Evolutionary conservation across 2,113 vertebrate species (phyloP).

Genomic region (cattle (Bos taurus)): DNA sequence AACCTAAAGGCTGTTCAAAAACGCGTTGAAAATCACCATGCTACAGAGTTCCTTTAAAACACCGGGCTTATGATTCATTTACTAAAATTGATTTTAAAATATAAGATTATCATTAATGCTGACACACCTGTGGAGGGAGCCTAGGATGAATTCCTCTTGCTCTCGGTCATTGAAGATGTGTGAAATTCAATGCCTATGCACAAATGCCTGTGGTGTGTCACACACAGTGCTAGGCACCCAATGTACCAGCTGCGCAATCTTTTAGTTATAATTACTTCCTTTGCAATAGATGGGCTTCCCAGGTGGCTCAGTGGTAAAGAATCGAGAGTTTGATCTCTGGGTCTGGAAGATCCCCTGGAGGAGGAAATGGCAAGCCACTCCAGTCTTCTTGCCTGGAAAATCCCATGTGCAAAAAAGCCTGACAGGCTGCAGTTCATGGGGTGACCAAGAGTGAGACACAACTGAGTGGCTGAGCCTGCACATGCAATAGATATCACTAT

Average conservation of each 20-base stretch:
- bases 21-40: not conserved
- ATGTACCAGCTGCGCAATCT: not conserved
- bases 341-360: not conserved
- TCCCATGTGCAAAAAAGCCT: not conserved
- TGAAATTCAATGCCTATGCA: not conserved
- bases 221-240: not conserved
- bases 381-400: not conserved
- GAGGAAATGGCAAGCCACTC: not conserved
- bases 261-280: not conserved
- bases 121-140: not conserved
- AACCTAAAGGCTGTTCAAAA: not conserved
- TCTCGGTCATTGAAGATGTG: not conserved
- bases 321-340: not conserved
- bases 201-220: not conserved
- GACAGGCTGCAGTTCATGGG: not conserved
- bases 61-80: not conserved
- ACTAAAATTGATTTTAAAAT: slow-evolving; percentile 23
- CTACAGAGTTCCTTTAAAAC: not conserved
- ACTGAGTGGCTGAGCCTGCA: not conserved
- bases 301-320: not conserved
- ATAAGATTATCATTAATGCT: not conserved
- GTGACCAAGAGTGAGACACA: not conserved
- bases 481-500: not conserved
- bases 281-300: not conserved
- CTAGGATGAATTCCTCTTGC: not conserved